Percentiles rank a stretch among this genome's conserved stretches.
Conservation (phyloP, 1,140 invertebrate genomes). For the Microvelia longipes region DNA sequence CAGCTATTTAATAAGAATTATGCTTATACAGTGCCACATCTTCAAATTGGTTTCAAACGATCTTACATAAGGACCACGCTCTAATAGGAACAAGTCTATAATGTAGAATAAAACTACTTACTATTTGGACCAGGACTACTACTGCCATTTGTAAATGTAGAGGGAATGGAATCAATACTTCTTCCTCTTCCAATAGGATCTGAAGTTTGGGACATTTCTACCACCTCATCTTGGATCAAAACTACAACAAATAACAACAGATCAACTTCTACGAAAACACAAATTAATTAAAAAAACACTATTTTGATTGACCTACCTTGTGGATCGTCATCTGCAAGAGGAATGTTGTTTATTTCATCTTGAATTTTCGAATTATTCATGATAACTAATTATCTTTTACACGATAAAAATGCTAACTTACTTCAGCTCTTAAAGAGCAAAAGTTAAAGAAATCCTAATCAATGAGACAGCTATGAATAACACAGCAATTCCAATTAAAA, state of each 20-base stretch:
- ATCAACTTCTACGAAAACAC: neutral
- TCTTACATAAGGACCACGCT: too few species aligned
- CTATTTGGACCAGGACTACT: constrained; percentile 54
- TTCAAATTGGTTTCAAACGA: too few species aligned
- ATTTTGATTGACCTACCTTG: constrained; percentile 51
- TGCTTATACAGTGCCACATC: too few species aligned
- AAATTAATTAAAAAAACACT: too few species aligned
- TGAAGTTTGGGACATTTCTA: constrained; percentile 37
- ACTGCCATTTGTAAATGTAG: constrained; percentile 74
- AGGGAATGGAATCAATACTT: constrained; percentile 79
- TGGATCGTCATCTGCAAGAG: constrained; percentile 76
- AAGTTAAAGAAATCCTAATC: too few species aligned
- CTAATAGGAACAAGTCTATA: too few species aligned
- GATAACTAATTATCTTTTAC: neutral
- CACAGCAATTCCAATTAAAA: too few species aligned
- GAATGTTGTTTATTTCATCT: constrained; percentile 66
- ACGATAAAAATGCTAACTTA: too few species aligned
- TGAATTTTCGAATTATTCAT: constrained; percentile 39
- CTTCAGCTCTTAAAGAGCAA: too few species aligned
- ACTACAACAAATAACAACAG: constrained; percentile 9
- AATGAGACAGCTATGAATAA: too few species aligned
- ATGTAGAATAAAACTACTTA: too few species aligned
- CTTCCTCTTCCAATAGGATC: constrained; percentile 51
- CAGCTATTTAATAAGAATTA: too few species aligned
- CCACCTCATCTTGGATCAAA: constrained; percentile 35